Evolutionary conservation across 2,888 invertebrate genomes (phyloP).

Genomic region (Diachrysia chrysitis): DNA sequence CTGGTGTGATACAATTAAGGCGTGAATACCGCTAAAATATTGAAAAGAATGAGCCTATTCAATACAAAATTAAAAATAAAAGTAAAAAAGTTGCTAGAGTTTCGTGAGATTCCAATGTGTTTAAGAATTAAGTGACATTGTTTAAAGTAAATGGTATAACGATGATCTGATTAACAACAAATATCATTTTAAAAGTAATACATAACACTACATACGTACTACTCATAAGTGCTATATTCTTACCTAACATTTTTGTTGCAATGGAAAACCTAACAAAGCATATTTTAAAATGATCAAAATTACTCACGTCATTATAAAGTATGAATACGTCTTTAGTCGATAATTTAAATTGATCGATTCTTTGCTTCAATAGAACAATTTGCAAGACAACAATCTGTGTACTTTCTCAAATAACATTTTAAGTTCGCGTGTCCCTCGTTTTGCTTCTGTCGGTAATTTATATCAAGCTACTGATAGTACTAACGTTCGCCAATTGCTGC

Average conservation of each 20-base stretch:
- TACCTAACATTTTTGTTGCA: too few relatives aligned
- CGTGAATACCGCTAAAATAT: slow-evolving; percentile 24
- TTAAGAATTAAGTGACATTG: slow-evolving; percentile 28
- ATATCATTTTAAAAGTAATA: background rate
- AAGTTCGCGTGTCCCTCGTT: background rate
- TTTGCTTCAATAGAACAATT: background rate
- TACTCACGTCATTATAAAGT: background rate
- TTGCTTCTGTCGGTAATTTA: slow-evolving; percentile 28
- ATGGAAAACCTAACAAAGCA: too few relatives aligned
- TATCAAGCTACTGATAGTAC: slow-evolving; percentile 38
- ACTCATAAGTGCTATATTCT: too few relatives aligned
- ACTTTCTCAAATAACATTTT: slow-evolving; percentile 3
- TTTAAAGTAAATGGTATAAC: slow-evolving; percentile 35
- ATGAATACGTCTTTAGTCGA: background rate
- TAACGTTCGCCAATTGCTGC: slow-evolving; percentile 60
- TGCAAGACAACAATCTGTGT: background rate
- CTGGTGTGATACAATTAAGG: slow-evolving; percentile 29
- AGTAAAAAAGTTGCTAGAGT: slow-evolving; percentile 30
- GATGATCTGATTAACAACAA: background rate
- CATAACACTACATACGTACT: too few relatives aligned
- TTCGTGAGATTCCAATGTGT: slow-evolving; percentile 34
- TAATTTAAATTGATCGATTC: background rate
- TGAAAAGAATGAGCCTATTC: slow-evolving; percentile 26
- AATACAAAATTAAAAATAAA: slow-evolving; percentile 18
- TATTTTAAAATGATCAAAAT: background rate